Evolutionary conservation across 1,140 invertebrate species (phyloP).

Genomic region (Hylaeus volcanicus): DNA sequence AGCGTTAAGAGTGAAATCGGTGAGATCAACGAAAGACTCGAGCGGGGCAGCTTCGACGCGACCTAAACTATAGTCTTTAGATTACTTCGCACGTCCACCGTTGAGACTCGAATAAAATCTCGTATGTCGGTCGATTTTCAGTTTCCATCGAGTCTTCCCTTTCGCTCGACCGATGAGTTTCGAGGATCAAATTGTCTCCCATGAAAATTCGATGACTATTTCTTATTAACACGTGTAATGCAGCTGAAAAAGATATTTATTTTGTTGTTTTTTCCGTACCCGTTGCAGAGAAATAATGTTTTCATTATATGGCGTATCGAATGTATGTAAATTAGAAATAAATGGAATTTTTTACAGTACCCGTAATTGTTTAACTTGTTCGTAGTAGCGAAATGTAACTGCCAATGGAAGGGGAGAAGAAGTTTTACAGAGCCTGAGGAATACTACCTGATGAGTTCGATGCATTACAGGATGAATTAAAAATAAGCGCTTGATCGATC

Average conservation of each 20-base stretch:
- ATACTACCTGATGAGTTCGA: not conserved
- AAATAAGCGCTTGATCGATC: not conserved
- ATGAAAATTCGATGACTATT: not conserved
- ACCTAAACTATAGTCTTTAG: too few relatives aligned
- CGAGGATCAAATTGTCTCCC: not conserved
- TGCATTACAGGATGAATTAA: constrained; percentile 9
- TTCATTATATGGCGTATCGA: not conserved
- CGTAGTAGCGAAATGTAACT: not conserved
- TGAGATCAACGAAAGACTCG: not conserved
- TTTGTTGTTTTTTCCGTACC: not conserved
- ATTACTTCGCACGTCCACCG: too few relatives aligned
- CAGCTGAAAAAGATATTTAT: constrained; percentile 15
- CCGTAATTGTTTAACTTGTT: not conserved
- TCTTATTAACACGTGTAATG: not conserved
- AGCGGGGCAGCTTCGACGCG: not conserved
- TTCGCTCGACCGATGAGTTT: not conserved
- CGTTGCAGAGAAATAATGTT: not conserved
- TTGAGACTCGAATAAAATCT: not conserved
- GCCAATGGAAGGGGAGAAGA: too few relatives aligned
- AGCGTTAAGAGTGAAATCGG: not conserved
- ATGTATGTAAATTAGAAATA: constrained; percentile 38
- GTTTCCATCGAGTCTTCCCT: not conserved
- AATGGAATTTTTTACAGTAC: constrained; percentile 41
- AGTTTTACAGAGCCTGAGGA: not conserved
- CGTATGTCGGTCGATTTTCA: not conserved